Evolutionary conservation across 2,797 vertebrate genomes (phyloP).

Genomic region (Chaunax sp.): DNA sequence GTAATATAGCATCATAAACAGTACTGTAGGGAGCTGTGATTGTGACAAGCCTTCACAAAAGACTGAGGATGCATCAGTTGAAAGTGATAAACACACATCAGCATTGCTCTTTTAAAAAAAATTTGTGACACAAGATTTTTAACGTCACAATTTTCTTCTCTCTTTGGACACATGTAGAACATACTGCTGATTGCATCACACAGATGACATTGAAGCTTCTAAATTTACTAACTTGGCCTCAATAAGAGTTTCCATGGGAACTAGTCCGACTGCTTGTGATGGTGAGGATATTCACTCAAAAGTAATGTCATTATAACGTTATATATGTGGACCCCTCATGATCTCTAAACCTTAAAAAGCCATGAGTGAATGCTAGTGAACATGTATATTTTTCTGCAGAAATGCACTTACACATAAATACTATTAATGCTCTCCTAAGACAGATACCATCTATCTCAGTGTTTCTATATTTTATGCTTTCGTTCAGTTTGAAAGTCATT

Average conservation of each 20-base stretch:
- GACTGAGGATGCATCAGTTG: conserved; percentile 26
- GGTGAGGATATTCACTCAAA: conserved; percentile 61
- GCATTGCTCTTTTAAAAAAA: conserved; percentile 13
- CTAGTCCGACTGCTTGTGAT: conserved; percentile 73
- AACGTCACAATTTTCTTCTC: conserved; percentile 38
- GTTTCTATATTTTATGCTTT: conserved; percentile 1
- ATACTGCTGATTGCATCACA: conserved; percentile 72
- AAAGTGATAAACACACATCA: conserved; percentile 32
- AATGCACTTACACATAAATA: background rate
- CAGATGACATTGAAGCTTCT: conserved; percentile 76
- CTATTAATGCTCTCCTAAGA: conserved; percentile 1
- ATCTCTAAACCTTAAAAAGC: background rate
- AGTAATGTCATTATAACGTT: conserved; percentile 45
- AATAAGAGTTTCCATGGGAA: conserved; percentile 84
- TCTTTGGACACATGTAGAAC: conserved; percentile 57
- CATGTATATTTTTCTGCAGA: conserved; percentile 1
- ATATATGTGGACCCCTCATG: conserved; percentile 30
- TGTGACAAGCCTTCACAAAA: conserved; percentile 20
- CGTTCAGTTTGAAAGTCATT: background rate
- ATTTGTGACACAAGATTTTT: conserved; percentile 37
- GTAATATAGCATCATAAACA: conserved; percentile 27
- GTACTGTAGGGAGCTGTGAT: conserved; percentile 26
- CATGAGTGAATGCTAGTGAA: background rate
- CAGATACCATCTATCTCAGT: background rate
- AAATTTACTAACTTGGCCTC: conserved; percentile 80